Evolutionary conservation across 2,888 invertebrate genomes (phyloP).

Genomic region (Heliconius ismenius): DNA sequence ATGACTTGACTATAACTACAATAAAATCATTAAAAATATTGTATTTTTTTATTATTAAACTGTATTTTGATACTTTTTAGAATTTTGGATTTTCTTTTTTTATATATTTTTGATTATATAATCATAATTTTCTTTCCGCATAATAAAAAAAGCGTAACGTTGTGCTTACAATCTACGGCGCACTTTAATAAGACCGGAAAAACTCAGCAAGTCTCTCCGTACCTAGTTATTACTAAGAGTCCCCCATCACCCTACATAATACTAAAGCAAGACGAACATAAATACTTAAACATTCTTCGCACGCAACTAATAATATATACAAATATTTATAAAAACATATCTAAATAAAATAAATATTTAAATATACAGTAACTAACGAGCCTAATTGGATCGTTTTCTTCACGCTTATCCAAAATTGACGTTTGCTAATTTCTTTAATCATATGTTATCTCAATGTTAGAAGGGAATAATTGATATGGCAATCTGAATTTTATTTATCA

Average conservation of each 20-base stretch:
- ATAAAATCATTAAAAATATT: not conserved
- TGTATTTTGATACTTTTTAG: too few species aligned
- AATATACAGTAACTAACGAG: constrained; percentile 14
- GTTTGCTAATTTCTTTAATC: constrained; percentile 32
- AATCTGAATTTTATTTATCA: constrained; percentile 58
- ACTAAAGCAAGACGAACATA: not conserved
- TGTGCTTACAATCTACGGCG: not conserved
- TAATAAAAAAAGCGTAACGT: too few species aligned
- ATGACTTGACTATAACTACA: not conserved
- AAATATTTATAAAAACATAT: not conserved
- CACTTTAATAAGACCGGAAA: not conserved
- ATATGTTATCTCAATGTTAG: constrained; percentile 37
- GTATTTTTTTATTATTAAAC: not conserved
- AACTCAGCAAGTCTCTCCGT: not conserved
- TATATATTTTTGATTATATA: too few species aligned
- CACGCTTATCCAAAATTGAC: constrained; percentile 26
- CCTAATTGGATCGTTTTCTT: constrained; percentile 20
- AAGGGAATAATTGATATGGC: constrained; percentile 46
- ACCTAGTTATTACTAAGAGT: not conserved
- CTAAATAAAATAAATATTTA: constrained; percentile 5
- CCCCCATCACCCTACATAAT: not conserved
- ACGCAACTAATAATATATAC: not conserved
- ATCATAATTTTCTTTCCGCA: too few species aligned
- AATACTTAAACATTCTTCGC: not conserved
- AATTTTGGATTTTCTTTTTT: too few species aligned